phyloP scores from a whole-genome alignment of 2,113 vertebrate species.

The Lasiurus borealis region DNA sequence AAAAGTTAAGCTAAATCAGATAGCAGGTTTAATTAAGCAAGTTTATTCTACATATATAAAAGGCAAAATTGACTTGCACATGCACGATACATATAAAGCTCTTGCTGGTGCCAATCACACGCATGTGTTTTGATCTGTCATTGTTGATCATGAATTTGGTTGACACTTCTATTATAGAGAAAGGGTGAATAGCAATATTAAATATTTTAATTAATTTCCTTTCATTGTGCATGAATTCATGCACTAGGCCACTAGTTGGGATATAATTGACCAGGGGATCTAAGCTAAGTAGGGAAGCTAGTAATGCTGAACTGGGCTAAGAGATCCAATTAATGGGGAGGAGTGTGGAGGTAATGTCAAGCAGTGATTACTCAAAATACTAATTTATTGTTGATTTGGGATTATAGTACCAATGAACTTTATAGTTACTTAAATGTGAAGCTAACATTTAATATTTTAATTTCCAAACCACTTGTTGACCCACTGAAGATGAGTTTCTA shows the following conservation, averaged over 20 bases:
- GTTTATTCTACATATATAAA: too few species aligned
- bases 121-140: too few species aligned
- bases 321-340: not conserved
- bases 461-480: constrained; percentile 2
- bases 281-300: not conserved
- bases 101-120: too few species aligned
- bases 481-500: constrained; percentile 42
- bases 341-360: not conserved
- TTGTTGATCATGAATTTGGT: too few species aligned
- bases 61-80: too few species aligned
- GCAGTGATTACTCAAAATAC: constrained; percentile 15
- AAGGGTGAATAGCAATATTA: too few species aligned
- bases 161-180: too few species aligned
- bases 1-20: too few species aligned
- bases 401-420: not conserved
- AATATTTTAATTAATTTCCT: too few species aligned
- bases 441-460: not conserved
- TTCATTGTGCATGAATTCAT: too few species aligned
- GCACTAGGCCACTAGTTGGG: not conserved
- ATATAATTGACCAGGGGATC: not conserved
- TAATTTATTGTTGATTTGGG: constrained; percentile 15
- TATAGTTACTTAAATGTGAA: constrained; percentile 31
- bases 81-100: too few species aligned
- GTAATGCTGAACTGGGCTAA: not conserved
- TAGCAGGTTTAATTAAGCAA: too few species aligned